These are phyloP conservation scores for Phenganax subtilis DNA, from an alignment of 92 coral and sea anemone species.

Conservation along the genomic window DNA sequence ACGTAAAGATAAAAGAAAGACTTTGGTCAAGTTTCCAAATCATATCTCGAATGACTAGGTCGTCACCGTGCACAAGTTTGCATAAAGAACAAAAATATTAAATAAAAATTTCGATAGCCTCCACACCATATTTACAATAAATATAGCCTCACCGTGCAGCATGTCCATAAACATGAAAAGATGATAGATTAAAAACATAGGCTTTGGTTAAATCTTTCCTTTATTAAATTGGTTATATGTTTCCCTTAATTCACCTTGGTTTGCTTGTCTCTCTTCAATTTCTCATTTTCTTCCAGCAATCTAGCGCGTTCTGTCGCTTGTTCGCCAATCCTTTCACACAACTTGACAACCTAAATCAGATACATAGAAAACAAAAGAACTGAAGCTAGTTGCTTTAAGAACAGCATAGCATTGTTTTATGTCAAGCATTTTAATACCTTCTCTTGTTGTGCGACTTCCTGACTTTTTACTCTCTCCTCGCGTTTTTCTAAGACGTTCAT, in stretches of 20 bases:
- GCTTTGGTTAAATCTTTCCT: too few relatives aligned
- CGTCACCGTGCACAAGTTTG: too few relatives aligned
- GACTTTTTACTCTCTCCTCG: slow-evolving; percentile 64
- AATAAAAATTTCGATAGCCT: too few relatives aligned
- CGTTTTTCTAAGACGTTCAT: slow-evolving; percentile 56
- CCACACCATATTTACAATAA: too few relatives aligned
- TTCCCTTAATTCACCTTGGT: slow-evolving; percentile 52
- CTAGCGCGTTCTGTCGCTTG: slow-evolving; percentile 83
- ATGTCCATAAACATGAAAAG: neutral
- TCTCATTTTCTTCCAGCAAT: slow-evolving; percentile 72
- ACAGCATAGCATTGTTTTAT: neutral
- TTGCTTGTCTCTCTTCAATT: slow-evolving; percentile 61
- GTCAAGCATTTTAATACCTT: slow-evolving; percentile 49
- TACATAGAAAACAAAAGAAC: neutral
- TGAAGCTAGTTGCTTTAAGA: neutral
- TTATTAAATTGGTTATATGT: too few relatives aligned
- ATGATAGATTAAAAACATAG: neutral
- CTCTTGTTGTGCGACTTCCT: slow-evolving; percentile 75
- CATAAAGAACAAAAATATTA: too few relatives aligned
- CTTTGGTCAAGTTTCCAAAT: too few relatives aligned
- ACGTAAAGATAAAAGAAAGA: too few relatives aligned
- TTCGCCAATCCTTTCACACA: slow-evolving; percentile 74
- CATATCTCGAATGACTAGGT: too few relatives aligned
- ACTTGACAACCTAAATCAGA: slow-evolving; percentile 55
- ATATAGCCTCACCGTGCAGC: neutral